A percentile compares a stretch with the other conserved stretches of the same genome.
Evolutionary conservation across 2,888 invertebrate species (phyloP).

Genomic region (Pachycephus smyrnensis): DNA sequence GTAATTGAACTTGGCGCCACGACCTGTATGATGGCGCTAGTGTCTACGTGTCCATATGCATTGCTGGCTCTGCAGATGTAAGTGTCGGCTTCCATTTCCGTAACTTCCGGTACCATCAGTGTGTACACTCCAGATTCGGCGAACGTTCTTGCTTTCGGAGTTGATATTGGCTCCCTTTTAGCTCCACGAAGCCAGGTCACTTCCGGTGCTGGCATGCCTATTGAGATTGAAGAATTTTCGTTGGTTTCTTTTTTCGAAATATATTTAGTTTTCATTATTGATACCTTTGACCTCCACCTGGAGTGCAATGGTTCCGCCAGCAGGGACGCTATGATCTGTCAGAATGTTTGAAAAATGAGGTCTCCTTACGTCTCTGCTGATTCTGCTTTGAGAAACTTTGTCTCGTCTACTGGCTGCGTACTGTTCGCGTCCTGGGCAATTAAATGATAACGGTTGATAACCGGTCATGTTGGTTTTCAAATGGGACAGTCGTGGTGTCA

Average conservation of each 20-base stretch:
- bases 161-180: slow-evolving; percentile 70
- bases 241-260: not conserved
- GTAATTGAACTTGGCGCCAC: slow-evolving; percentile 72
- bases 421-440: slow-evolving; percentile 32
- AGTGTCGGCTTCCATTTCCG: slow-evolving; percentile 79
- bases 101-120: slow-evolving; percentile 78
- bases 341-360: slow-evolving; percentile 79
- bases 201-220: slow-evolving; percentile 72
- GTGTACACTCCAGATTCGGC: slow-evolving; percentile 80
- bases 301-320: slow-evolving; percentile 84
- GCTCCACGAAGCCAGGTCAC: slow-evolving; percentile 80
- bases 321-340: slow-evolving; percentile 78
- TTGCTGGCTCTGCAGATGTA: slow-evolving; percentile 84
- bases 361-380: slow-evolving; percentile 68
- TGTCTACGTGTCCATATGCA: slow-evolving; percentile 79
- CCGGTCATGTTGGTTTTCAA: slow-evolving; percentile 32
- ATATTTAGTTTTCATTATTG: not conserved
- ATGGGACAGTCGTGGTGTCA: slow-evolving; percentile 59
- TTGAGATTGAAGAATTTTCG: not conserved
- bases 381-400: slow-evolving; percentile 20
- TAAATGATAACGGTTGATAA: not conserved
- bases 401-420: slow-evolving; percentile 34
- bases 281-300: slow-evolving; percentile 82
- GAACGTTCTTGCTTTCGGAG: slow-evolving; percentile 76
- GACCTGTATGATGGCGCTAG: slow-evolving; percentile 79